phyloP scores from a whole-genome alignment of 2,113 vertebrate species.

The Butorides virescens region DNA sequence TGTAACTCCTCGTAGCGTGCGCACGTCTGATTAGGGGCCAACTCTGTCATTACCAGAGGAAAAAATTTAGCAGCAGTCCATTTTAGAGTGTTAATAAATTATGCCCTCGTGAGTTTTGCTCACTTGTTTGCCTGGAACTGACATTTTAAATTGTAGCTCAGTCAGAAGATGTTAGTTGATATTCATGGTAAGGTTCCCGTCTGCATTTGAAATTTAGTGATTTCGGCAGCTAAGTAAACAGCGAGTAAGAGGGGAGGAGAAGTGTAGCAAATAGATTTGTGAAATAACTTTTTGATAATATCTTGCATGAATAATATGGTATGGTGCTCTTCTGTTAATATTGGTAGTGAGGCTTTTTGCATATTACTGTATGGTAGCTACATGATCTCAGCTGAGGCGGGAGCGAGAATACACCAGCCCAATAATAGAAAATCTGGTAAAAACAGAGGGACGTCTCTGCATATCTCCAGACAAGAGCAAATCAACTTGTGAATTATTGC shows the following conservation, averaged over 20 bases:
- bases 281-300: slow-evolving; percentile 21
- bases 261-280: background rate
- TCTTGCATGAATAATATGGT: background rate
- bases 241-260: background rate
- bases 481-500: background rate
- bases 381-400: background rate
- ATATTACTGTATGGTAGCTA: background rate
- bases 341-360: background rate
- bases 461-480: background rate
- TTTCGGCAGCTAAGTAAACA: slow-evolving; percentile 27
- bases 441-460: background rate
- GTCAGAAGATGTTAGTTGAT: slow-evolving; percentile 38
- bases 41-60: background rate
- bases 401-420: background rate
- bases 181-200: slow-evolving; percentile 12
- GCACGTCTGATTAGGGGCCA: background rate
- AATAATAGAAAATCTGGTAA: background rate
- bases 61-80: background rate
- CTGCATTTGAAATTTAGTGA: slow-evolving; percentile 3
- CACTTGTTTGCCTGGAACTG: slow-evolving; percentile 10
- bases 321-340: background rate
- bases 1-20: background rate
- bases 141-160: slow-evolving; percentile 43
- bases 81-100: slow-evolving; percentile 34
- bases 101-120: slow-evolving; percentile 18